Percentiles rank a stretch among this genome's conserved stretches.
Conservation (phyloP, 2,888 invertebrate genomes). For the Thecophora atra region DNA sequence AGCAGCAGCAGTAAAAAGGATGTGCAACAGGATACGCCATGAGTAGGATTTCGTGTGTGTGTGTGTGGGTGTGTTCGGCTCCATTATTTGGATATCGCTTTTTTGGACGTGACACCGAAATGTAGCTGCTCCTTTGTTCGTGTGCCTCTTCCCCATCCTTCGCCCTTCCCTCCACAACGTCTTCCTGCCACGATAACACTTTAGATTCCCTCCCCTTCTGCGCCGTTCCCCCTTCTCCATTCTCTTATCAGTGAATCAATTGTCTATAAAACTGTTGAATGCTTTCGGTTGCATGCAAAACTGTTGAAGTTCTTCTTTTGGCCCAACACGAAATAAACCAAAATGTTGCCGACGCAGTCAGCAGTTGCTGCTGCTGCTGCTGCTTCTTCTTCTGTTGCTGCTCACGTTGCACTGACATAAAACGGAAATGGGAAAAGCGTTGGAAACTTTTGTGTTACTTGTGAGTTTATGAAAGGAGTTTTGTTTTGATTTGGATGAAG, state of each 20-base stretch:
- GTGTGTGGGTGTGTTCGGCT: conserved; percentile 19
- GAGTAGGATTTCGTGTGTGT: conserved; percentile 5
- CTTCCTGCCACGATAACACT: background rate
- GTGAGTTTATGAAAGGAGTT: background rate
- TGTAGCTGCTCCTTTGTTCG: conserved; percentile 21
- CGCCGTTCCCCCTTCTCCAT: background rate
- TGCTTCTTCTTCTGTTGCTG: background rate
- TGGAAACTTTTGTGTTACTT: conserved; percentile 14
- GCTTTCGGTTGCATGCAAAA: background rate
- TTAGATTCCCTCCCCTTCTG: background rate
- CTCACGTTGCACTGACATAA: conserved; percentile 30
- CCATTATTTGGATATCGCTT: conserved; percentile 32
- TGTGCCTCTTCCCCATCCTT: background rate
- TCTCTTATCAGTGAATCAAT: conserved; percentile 1
- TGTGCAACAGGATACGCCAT: background rate
- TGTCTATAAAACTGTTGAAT: conserved; percentile 37
- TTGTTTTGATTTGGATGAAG: too few species aligned
- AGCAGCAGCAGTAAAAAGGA: background rate
- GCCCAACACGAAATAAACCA: conserved; percentile 19
- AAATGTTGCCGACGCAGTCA: conserved; percentile 13
- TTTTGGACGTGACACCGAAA: conserved; percentile 30
- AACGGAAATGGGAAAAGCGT: conserved; percentile 34
- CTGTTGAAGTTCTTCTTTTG: conserved; percentile 5
- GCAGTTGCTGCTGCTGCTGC: background rate
- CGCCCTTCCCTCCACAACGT: background rate